phyloP scores from a whole-genome alignment of 2,888 invertebrate genomes.

The Arge pagana region DNA sequence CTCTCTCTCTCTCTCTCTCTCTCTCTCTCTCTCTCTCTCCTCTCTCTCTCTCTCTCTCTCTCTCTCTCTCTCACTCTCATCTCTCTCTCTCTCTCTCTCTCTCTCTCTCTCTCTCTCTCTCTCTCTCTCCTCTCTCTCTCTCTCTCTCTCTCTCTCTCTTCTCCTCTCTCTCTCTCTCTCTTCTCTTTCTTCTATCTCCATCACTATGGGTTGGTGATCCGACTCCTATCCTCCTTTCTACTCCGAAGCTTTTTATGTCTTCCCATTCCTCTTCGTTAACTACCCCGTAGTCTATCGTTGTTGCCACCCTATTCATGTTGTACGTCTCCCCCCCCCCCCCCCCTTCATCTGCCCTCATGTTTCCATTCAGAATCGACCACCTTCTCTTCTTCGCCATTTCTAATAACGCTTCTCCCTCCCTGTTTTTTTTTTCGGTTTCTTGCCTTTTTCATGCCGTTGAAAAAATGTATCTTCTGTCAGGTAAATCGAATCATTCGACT shows the following conservation, averaged over 20 bases:
- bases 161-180: background rate
- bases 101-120: background rate
- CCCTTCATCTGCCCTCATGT: too few species aligned
- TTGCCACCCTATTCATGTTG: background rate
- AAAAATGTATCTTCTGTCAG: too few species aligned
- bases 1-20: background rate
- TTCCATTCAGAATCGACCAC: conserved; percentile 11
- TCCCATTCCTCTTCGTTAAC: background rate
- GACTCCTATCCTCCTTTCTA: conserved; percentile 15
- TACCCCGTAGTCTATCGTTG: conserved; percentile 8
- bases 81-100: background rate
- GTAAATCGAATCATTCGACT: too few species aligned
- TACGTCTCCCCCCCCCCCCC: conserved; percentile 11
- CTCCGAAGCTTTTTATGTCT: background rate
- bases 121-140: background rate
- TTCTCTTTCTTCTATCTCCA: background rate
- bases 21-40: too few species aligned
- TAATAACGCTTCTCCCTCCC: background rate
- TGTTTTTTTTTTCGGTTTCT: background rate
- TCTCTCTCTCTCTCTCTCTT: background rate
- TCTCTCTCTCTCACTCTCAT: too few species aligned
- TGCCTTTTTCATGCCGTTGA: too few species aligned
- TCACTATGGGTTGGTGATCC: conserved; percentile 1
- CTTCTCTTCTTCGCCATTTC: conserved; percentile 4
- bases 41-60: too few species aligned